These are phyloP conservation scores for Pseudanteris insignis DNA, from an alignment of 2,888 invertebrate species.

Conservation along the genomic window DNA sequence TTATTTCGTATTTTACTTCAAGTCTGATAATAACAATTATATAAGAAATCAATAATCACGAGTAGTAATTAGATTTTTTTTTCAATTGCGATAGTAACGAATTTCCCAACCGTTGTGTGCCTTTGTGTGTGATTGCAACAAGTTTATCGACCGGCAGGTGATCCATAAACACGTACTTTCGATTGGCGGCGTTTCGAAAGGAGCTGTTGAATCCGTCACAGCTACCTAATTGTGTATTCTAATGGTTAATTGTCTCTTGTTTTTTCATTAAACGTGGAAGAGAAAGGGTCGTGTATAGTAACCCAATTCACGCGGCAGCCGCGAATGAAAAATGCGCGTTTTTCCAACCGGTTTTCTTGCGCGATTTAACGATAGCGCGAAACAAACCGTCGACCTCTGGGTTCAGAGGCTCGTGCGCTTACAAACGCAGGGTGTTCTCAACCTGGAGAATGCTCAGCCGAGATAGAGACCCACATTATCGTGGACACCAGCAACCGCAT, in stretches of 20 bases:
- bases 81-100: too few relatives aligned
- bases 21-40: too few relatives aligned
- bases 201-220: constrained; percentile 9
- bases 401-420: constrained; percentile 41
- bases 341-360: constrained; percentile 36
- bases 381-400: constrained; percentile 35
- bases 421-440: constrained; percentile 54
- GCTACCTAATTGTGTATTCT: constrained; percentile 27
- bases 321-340: constrained; percentile 22
- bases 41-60: too few relatives aligned
- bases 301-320: constrained; percentile 24
- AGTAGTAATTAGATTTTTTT: too few relatives aligned
- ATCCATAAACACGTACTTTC: constrained; percentile 26
- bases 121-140: constrained; percentile 4
- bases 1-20: too few relatives aligned
- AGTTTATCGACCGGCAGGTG: neutral
- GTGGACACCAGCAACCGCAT: constrained; percentile 60
- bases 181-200: constrained; percentile 19
- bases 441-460: constrained; percentile 55
- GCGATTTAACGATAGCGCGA: constrained; percentile 30
- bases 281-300: constrained; percentile 34
- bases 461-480: constrained; percentile 58
- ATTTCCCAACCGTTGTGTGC: constrained; percentile 13
- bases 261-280: constrained; percentile 17
- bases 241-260: constrained; percentile 23